phyloP scores from a whole-genome alignment of 2,797 vertebrate genomes.

The Gambelia wislizenii region DNA sequence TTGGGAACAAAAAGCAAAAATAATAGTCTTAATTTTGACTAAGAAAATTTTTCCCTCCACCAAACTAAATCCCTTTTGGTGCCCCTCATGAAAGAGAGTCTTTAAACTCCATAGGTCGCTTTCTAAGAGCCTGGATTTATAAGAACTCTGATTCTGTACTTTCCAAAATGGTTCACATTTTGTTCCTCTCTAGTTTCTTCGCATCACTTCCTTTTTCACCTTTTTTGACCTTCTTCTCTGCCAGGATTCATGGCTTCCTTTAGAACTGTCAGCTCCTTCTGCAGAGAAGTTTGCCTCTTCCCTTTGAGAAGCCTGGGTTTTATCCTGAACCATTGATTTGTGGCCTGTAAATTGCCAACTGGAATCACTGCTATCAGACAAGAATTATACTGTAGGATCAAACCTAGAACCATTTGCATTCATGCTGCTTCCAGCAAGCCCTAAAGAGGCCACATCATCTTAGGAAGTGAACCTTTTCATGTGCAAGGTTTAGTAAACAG shows the following conservation, averaged over 20 bases:
- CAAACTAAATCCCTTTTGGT: not conserved
- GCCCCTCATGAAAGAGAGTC: not conserved
- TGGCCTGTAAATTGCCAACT: not conserved
- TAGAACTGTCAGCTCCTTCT: not conserved
- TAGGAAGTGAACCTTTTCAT: slow-evolving; percentile 20
- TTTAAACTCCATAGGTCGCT: not conserved
- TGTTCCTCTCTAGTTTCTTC: not conserved
- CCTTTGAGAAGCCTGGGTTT: not conserved
- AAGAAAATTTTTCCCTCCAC: not conserved
- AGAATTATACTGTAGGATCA: slow-evolving; percentile 6
- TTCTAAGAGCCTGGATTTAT: not conserved
- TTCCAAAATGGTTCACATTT: not conserved
- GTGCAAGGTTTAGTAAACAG: slow-evolving; percentile 23
- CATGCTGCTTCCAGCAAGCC: slow-evolving; percentile 3
- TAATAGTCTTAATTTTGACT: not conserved
- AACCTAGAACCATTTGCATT: slow-evolving; percentile 11
- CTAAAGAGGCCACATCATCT: slow-evolving; percentile 14
- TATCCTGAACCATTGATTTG: slow-evolving; percentile 14
- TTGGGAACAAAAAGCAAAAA: not conserved
- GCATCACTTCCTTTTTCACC: not conserved
- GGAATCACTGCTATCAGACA: slow-evolving; percentile 1
- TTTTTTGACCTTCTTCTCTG: slow-evolving; percentile 15
- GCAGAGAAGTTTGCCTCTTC: slow-evolving; percentile 3
- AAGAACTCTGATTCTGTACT: not conserved
- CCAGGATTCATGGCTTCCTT: not conserved